phyloP scores from a whole-genome alignment of 2,797 vertebrate species.

The Pogonophryne albipinna region DNA sequence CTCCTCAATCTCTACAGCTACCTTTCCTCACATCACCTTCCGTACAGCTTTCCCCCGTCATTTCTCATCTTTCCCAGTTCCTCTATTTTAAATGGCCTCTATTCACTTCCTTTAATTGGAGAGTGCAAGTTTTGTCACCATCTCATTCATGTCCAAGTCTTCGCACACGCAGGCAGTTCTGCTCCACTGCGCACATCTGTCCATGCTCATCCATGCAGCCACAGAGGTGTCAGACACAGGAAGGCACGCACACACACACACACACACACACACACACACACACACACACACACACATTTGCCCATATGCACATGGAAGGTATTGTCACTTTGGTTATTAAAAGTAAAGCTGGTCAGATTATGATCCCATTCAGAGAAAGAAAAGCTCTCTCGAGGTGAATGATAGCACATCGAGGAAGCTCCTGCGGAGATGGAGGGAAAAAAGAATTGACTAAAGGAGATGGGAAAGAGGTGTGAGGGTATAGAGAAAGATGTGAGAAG shows the following conservation, averaged over 20 bases:
- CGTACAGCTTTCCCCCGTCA: conserved; percentile 57
- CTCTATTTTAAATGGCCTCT: conserved; percentile 74
- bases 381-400: conserved; percentile 79
- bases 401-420: conserved; percentile 74
- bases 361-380: conserved; percentile 82
- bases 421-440: conserved; percentile 46
- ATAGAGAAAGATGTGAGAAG: conserved; percentile 54
- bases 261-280: conserved; percentile 19
- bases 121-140: conserved; percentile 80
- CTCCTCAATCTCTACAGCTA: conserved; percentile 9
- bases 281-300: conserved; percentile 49
- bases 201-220: conserved; percentile 78
- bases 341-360: conserved; percentile 83
- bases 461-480: conserved; percentile 52
- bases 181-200: conserved; percentile 84
- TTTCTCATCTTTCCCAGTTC: conserved; percentile 55
- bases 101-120: conserved; percentile 84
- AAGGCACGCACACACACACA: conserved; percentile 56
- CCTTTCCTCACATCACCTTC: conserved; percentile 39
- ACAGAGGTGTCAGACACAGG: conserved; percentile 82
- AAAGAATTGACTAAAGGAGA: conserved; percentile 60
- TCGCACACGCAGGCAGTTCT: conserved; percentile 75
- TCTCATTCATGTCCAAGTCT: conserved; percentile 85
- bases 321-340: conserved; percentile 86
- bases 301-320: conserved; percentile 67